A percentile compares a stretch with the other conserved stretches of the same genome.
These are phyloP conservation scores for Eubasilissa regina DNA, from an alignment of 1,140 invertebrate genomes.

Conservation along the genomic window DNA sequence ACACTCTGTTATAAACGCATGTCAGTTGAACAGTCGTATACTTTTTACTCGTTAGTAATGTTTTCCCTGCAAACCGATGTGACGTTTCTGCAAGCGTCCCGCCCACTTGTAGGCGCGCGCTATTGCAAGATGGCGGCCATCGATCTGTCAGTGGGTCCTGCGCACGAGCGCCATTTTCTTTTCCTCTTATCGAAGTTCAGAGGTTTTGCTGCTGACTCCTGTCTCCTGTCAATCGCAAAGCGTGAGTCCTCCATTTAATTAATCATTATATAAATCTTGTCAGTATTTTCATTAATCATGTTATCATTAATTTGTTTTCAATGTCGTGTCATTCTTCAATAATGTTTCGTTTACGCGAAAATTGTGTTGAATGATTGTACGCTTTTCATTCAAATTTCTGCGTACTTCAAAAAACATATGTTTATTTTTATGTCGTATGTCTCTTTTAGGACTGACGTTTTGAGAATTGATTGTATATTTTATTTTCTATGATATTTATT, in stretches of 20 bases:
- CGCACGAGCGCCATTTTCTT: constrained; percentile 1
- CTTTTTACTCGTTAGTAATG: background rate
- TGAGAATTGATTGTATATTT: too few species aligned
- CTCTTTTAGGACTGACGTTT: too few species aligned
- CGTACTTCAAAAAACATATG: constrained; percentile 6
- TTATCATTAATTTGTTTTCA: too few species aligned
- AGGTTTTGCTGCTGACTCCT: background rate
- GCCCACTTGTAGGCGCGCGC: constrained; percentile 38
- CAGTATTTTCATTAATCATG: too few species aligned
- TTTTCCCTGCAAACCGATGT: background rate
- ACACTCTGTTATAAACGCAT: too few species aligned
- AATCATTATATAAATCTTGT: background rate
- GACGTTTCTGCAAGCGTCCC: background rate
- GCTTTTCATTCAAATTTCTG: background rate
- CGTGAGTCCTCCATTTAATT: constrained; percentile 11
- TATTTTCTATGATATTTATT: too few species aligned
- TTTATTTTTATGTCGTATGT: background rate
- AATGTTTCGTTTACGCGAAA: too few species aligned
- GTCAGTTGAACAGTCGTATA: background rate
- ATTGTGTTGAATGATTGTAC: too few species aligned
- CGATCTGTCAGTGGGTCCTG: constrained; percentile 17
- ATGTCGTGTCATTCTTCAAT: too few species aligned
- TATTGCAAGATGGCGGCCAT: constrained; percentile 12
- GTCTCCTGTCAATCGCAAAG: constrained; percentile 22
- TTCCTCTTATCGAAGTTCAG: background rate